Evolutionary conservation across 2,797 vertebrate species (phyloP).

Genomic region (Malacoraja senta): DNA sequence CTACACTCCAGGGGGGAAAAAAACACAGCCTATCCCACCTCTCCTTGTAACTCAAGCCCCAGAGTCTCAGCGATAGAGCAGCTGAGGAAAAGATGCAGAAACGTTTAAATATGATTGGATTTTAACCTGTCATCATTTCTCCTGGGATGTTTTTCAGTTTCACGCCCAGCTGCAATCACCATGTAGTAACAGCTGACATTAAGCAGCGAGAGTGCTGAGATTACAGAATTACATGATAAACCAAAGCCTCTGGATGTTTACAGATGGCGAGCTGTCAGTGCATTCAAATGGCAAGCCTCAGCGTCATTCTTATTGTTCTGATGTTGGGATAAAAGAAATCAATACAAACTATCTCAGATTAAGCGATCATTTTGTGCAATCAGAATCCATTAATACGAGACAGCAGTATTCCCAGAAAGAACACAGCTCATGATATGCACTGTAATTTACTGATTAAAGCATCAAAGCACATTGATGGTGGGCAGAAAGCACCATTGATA

Average conservation of each 20-base stretch:
- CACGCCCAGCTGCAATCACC: not conserved
- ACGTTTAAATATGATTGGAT: not conserved
- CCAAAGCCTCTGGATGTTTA: not conserved
- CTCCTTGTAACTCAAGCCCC: too few species aligned
- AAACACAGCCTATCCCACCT: too few species aligned
- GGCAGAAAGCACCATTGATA: not conserved
- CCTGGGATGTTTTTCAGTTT: not conserved
- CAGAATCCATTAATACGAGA: not conserved
- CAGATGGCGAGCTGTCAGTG: not conserved
- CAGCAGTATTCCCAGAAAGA: slow-evolving; percentile 17
- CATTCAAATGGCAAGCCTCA: too few species aligned
- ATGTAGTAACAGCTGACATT: not conserved
- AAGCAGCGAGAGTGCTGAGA: not conserved
- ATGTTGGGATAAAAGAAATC: slow-evolving; percentile 13
- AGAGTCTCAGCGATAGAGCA: not conserved
- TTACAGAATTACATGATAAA: not conserved
- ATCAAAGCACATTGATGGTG: not conserved
- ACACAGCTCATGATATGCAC: not conserved
- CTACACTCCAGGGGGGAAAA: too few species aligned
- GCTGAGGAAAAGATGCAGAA: not conserved
- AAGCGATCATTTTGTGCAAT: not conserved
- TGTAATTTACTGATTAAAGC: slow-evolving; percentile 14
- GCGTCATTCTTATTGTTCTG: not conserved
- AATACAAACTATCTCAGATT: not conserved
- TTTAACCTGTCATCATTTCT: not conserved